A percentile compares a stretch with the other conserved stretches of the same genome.
phyloP scores from a whole-genome alignment of 2,113 vertebrate genomes.

The Muntiacus muntjak region DNA sequence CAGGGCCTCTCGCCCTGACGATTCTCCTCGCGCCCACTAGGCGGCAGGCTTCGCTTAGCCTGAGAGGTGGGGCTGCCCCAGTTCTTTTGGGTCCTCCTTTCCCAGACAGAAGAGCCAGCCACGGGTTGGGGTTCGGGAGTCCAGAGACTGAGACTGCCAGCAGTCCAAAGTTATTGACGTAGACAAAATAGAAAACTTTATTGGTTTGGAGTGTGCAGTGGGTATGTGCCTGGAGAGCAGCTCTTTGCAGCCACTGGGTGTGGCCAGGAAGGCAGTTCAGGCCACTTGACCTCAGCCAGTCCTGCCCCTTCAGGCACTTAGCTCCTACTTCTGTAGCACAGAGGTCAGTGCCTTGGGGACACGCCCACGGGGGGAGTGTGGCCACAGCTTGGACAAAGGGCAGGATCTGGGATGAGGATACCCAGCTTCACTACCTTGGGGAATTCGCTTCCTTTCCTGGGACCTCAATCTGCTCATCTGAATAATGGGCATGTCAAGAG shows the following conservation, averaged over 20 bases:
- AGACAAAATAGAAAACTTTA: conserved; percentile 71
- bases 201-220: conserved; percentile 40
- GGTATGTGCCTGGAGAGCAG: not conserved
- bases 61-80: not conserved
- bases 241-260: not conserved
- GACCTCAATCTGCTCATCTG: not conserved
- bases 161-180: not conserved
- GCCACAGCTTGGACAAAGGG: not conserved
- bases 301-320: not conserved
- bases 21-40: conserved; percentile 9
- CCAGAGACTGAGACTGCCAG: not conserved
- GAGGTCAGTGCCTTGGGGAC: not conserved
- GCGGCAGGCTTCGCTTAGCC: conserved; percentile 12
- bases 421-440: not conserved
- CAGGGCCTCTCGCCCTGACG: accelerated
- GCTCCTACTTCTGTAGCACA: not conserved
- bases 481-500: not conserved
- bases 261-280: not conserved
- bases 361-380: accelerated
- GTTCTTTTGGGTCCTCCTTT: not conserved
- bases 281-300: not conserved
- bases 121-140: accelerated
- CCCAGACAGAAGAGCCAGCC: not conserved
- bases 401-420: not conserved
- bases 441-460: not conserved